These are phyloP conservation scores for Timema podura DNA, from an alignment of 2,888 invertebrate genomes.

Conservation along the genomic window DNA sequence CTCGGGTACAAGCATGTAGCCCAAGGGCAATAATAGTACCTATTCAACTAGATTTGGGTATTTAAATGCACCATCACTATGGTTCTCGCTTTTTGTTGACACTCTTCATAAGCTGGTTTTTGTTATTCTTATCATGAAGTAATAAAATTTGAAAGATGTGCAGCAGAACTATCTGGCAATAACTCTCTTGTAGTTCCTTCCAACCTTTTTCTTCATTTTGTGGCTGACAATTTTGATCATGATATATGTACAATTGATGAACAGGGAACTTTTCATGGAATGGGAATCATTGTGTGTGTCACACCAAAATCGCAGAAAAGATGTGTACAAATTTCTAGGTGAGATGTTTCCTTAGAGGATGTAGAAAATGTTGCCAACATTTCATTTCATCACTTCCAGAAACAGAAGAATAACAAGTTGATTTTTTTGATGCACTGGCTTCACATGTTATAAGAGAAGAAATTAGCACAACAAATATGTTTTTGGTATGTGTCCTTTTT, in stretches of 20 bases:
- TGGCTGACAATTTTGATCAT: background rate
- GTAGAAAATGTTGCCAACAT: background rate
- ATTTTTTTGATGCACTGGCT: background rate
- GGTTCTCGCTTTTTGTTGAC: background rate
- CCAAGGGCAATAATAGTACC: constrained; percentile 1
- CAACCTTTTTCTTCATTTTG: background rate
- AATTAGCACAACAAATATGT: background rate
- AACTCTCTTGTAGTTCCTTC: background rate
- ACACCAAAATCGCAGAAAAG: background rate
- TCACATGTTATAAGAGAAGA: background rate
- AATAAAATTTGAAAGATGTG: constrained; percentile 1
- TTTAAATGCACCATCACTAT: constrained; percentile 4
- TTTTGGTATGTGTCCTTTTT: background rate
- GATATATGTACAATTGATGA: constrained; percentile 10
- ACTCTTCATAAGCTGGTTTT: background rate
- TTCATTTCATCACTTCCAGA: constrained; percentile 9
- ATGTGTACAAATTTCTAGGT: constrained; percentile 4
- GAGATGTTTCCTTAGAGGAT: background rate
- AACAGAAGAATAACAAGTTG: background rate
- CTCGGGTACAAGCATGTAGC: background rate
- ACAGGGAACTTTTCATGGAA: constrained; percentile 2
- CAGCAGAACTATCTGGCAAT: background rate
- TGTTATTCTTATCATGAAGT: background rate
- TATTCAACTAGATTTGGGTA: constrained; percentile 4
- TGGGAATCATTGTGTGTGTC: background rate